Evolutionary conservation across 2,888 invertebrate genomes (phyloP), one percentile per base, ranked within the genome.

Genomic region (Antheraea yamamai): DNA sequence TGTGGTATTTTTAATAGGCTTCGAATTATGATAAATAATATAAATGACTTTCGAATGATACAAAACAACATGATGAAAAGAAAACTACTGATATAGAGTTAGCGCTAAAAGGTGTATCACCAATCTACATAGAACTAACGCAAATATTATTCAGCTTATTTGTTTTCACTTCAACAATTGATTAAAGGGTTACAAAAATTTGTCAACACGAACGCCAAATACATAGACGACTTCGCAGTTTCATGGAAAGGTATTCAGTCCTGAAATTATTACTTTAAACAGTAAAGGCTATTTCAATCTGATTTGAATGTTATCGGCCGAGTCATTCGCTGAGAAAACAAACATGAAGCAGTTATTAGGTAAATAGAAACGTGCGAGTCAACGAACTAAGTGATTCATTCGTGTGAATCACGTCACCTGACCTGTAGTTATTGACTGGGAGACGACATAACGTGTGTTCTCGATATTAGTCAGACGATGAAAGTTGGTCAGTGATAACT

Each of bases 321-420:
- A 39, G 39, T n/a, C 39, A 39, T 70, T 70, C n/a, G 20, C 70
- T 39, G 39, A 10, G 18, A 70, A 70, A 70, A 70, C 70, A 70
- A 70, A 70, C 70, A 70, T 70, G 39, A 66, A 39, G 39, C 70
- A 70, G 70, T 70, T 70, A 70, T 39, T 70, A 70, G 70, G 70
- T 39, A 70, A 70, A 70, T 39, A 70, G 70, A 39, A 70, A 70
- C 70, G 35, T 26, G 39, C 70, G 39, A 70, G 73, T 70, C 73
- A 75, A 39, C 47, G 75, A 30, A 73, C 73, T 70, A 58, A 73
- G 68, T 73, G 73, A 73, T 52, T 75, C 30, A 73, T 73, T 58
- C 75, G 75, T 75, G 75, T 75, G 75, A 75, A 75, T 75, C 73
- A 75, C 73, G 75, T 75, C 75, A 73, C 73, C 61, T 52, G 51